Percentiles rank a stretch among this genome's conserved stretches.
Conservation (phyloP, 2,113 vertebrate genomes). For the Hucho hucho region DNA sequence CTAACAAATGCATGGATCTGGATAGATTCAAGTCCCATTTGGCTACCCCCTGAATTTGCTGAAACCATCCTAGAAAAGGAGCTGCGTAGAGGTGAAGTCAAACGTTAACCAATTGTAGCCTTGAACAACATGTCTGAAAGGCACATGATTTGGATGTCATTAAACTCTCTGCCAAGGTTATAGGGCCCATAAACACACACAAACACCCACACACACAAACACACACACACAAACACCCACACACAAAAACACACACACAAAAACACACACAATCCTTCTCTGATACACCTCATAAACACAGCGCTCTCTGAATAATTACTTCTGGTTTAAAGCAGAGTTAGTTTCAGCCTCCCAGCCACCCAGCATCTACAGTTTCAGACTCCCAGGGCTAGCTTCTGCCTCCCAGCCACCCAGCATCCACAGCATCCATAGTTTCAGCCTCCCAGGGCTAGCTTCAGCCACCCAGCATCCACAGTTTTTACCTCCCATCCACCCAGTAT, state of each 20-base stretch:
- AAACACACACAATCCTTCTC: constrained; percentile 11
- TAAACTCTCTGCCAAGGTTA: constrained; percentile 74
- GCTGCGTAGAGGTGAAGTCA: constrained; percentile 56
- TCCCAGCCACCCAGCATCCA: no score
- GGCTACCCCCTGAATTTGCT: no score
- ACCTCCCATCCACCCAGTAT: no score
- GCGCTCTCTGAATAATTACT: neutral
- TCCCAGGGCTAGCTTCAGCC: no score
- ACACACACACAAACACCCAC: no score
- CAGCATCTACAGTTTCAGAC: no score
- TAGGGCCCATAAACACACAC: constrained; percentile 39
- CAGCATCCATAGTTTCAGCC: no score
- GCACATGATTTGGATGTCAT: constrained; percentile 72
- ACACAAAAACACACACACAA: neutral
- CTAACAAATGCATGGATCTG: no score
- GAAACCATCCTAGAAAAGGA: neutral
- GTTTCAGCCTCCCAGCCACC: constrained; percentile 20
- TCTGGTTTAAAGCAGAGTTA: constrained; percentile 51
- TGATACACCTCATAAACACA: neutral
- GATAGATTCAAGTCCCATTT: no score
- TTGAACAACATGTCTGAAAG: constrained; percentile 70
- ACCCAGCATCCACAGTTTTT: no score
- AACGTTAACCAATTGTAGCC: constrained; percentile 73
- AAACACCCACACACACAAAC: constrained; percentile 29
- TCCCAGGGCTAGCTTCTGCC: no score